Base-by-base conservation (phyloP, 2,888 invertebrate genomes). In the Thereva unica region DNA sequence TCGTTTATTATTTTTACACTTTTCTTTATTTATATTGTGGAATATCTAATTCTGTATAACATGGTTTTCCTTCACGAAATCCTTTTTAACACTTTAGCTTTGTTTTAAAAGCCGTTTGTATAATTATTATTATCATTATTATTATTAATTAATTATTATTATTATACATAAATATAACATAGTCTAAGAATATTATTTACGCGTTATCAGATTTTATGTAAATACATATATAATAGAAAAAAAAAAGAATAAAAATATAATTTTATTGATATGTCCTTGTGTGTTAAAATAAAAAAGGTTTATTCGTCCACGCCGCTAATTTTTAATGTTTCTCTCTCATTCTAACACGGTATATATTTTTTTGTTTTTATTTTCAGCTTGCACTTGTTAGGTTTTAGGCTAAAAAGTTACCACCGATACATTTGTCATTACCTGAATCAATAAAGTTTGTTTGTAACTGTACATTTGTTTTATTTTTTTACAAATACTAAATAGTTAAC, bases 381-480 rank as follows among this genome's bases (percentile, higher is more conserved):
- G 47, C 47, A 59, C 47, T 23, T 59, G 38, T 59, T 59, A 59
- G 59, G 59, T 59, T 45, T 37, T 59, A 59, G 59, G 47, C 59
- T 59, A 59, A 59, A 59, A 59, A 59, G 59, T 59, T 59, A 59
- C 59, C 59, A 59, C 59, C 59, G 59, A 59, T 59, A 59, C 59
- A 47, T 59, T 59, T 59, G 59, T 59, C 59, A 59, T 37, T 47
- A 59, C 47, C 59, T 59, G 59, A 59, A 59, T 59, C 59, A 59
- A 59, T 59, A 59, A 59, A 59, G 47, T 59, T 59, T 59, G 59
- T 59, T 53, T 53, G 53, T 53, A 53, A 53, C 10, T 53, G 53
- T 53, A 53, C 6, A 9, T 53, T 38, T 1, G 6, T 53, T 53
- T 53, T n/a, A 38, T 9, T 53, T 52, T 53, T 9, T 7, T 40